phyloP scores from a whole-genome alignment of 2,797 vertebrate genomes.

The Phaenicophaeus curvirostris region DNA sequence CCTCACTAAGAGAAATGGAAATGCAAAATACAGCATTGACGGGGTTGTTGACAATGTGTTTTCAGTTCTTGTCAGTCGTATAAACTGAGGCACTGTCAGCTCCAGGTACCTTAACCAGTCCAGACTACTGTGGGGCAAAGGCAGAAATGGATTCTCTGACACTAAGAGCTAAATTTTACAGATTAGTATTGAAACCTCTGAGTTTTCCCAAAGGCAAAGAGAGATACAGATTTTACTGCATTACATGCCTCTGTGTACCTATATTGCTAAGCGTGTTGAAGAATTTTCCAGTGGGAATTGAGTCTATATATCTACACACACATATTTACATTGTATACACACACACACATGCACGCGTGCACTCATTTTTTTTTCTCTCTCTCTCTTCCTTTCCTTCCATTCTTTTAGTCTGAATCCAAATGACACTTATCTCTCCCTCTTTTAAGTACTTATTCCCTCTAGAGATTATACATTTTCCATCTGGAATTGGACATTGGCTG shows the following conservation, averaged over 20 bases:
- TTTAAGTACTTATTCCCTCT: background rate
- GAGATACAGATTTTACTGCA: background rate
- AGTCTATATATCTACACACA: background rate
- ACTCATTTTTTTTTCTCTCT: background rate
- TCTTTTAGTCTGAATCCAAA: background rate
- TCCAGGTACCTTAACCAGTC: background rate
- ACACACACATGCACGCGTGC: background rate
- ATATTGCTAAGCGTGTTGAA: background rate
- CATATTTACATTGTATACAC: too few relatives aligned
- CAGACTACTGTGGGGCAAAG: background rate
- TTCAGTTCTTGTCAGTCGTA: background rate
- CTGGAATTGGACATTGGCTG: conserved; percentile 24
- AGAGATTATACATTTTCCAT: background rate
- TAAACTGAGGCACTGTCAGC: background rate
- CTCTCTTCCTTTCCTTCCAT: background rate
- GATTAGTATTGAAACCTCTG: background rate
- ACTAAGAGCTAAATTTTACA: background rate
- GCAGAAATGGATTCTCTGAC: background rate
- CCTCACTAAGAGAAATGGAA: background rate
- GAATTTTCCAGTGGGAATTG: background rate
- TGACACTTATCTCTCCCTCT: background rate
- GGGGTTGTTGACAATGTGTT: background rate
- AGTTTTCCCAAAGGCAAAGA: background rate
- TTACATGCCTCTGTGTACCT: background rate
- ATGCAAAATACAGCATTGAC: background rate